phyloP scores from a whole-genome alignment of 2,797 vertebrate species.

The Sarcophilus harrisii region DNA sequence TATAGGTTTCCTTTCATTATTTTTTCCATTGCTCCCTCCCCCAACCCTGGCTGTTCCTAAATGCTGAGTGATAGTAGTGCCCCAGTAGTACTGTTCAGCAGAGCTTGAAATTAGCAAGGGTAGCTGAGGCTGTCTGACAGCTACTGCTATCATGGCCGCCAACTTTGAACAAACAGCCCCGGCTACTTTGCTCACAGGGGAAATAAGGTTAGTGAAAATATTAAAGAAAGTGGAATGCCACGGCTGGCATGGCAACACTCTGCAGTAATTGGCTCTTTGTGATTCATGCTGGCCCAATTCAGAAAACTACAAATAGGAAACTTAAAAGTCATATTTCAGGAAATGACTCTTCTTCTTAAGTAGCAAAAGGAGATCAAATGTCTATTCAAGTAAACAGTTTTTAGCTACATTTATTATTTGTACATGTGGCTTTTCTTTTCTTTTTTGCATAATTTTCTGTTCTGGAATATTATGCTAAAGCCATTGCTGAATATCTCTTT shows the following conservation, averaged over 20 bases:
- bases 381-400: constrained; percentile 67
- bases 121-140: constrained; percentile 76
- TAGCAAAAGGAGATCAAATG: constrained; percentile 72
- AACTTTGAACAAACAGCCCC: constrained; percentile 81
- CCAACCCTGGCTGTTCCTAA: constrained; percentile 56
- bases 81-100: constrained; percentile 75
- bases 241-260: constrained; percentile 77
- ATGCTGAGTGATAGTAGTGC: constrained; percentile 63
- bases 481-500: constrained; percentile 2
- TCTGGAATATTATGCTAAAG: constrained; percentile 61
- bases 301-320: constrained; percentile 77
- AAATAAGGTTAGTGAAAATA: constrained; percentile 85
- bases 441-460: constrained; percentile 11
- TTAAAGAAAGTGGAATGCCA: constrained; percentile 81
- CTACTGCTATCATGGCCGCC: constrained; percentile 68
- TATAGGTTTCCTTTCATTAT: constrained; percentile 50
- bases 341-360: constrained; percentile 71
- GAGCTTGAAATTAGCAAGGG: constrained; percentile 85
- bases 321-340: constrained; percentile 75
- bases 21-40: not conserved
- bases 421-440: constrained; percentile 12
- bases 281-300: constrained; percentile 76
- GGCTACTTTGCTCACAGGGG: constrained; percentile 80
- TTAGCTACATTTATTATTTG: constrained; percentile 53
- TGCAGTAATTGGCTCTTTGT: constrained; percentile 79